Base-by-base conservation (phyloP, 2,797 vertebrate species). In the Amphiprion clarkii region DNA sequence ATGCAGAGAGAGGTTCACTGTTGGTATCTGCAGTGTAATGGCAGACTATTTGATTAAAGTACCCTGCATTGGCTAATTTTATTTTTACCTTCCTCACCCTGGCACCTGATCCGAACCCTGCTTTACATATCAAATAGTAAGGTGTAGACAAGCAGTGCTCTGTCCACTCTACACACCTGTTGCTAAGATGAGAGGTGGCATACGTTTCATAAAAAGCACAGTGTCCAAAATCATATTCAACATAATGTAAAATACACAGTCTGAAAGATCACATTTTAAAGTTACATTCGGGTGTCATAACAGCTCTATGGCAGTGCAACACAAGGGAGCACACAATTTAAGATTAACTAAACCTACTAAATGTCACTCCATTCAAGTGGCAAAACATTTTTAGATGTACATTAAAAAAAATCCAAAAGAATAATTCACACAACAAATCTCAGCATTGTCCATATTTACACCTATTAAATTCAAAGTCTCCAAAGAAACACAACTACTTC, bases 91-190 rank as follows among this genome's bases (percentile, higher is more conserved):
- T 70, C 48, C 51, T 39, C 52, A 70, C 27, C 2, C n/a, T 46
- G 19, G 54, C 3, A 61, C 63, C 42, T 52, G 21, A 9, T 31
- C 0, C 66, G 57, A 67, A 31, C 39, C 39, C 42, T 2, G 10
- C 46, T 67, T 60, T 55, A 36, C 2, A 8, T 13, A 57, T 11
- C 57, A 82, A 72, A 79, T 58, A 51, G 66, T 13, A 59, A 19
- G 2, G 19, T 31, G 27, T 25, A 42, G 10, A 17, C 68, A 60
- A 62, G 8, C 51, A 60, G 16, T 51, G 56, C 71, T 64, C 17
- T 27, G 33, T 68, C 7, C n/a, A 56, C 10, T 33, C 8, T 9
- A 40, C 14, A 52, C 42, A 64, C 8, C 56, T 70, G 49, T 25
- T 62, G 48, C 1, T 14, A 36, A 17, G 4, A 19, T 36, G 25